A percentile compares a stretch with the other conserved stretches of the same genome.
These are phyloP conservation scores for Pristionchus fissidentatus DNA, from an alignment of 2,888 invertebrate genomes.

Conservation along the genomic window DNA sequence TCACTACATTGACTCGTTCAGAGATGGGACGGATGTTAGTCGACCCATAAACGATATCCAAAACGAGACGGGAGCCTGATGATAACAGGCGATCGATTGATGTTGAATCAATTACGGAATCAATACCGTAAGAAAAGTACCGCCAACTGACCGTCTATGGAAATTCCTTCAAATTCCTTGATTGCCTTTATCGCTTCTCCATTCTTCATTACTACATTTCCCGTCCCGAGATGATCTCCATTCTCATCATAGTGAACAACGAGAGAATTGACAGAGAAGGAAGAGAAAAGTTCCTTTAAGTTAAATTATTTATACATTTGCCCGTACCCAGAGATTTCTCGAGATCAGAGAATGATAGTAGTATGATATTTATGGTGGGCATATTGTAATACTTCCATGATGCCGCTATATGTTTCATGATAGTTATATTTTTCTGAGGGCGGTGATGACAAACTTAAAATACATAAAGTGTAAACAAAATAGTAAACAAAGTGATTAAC, in stretches of 20 bases:
- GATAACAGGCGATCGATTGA: neutral
- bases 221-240: slow-evolving; percentile 62
- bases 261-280: slow-evolving; percentile 55
- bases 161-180: slow-evolving; percentile 55
- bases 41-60: slow-evolving; percentile 27
- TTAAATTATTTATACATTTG: too few relatives aligned
- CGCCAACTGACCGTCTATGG: slow-evolving; percentile 55
- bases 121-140: neutral
- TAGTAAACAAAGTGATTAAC: neutral
- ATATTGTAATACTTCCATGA: too few relatives aligned
- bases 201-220: slow-evolving; percentile 57
- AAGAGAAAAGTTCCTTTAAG: slow-evolving; percentile 58
- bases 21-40: neutral
- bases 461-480: neutral
- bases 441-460: neutral
- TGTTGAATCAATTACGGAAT: too few relatives aligned
- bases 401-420: too few relatives aligned
- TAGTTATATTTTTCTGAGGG: too few relatives aligned
- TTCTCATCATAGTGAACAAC: slow-evolving; percentile 61
- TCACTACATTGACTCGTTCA: neutral
- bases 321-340: neutral
- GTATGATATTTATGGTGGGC: too few relatives aligned
- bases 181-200: slow-evolving; percentile 58
- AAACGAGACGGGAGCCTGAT: slow-evolving; percentile 10
- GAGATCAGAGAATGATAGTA: too few relatives aligned